Percentiles rank a stretch among this genome's conserved stretches.
Evolutionary conservation across 2,113 vertebrate species (phyloP).

Genomic region (Nansenia antarctica): DNA sequence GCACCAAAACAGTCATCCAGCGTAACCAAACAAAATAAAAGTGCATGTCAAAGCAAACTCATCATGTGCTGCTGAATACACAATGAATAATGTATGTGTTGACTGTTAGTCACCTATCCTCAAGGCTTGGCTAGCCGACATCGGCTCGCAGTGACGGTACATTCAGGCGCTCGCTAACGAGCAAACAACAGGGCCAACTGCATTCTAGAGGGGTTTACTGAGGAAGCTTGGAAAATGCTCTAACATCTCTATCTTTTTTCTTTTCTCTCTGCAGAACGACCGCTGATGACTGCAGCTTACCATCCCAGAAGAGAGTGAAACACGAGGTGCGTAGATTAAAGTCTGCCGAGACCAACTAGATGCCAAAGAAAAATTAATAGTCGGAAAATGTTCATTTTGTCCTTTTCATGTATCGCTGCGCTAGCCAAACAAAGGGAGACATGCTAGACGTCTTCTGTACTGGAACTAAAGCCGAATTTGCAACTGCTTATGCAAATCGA

Average conservation of each 20-base stretch:
- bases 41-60: no score
- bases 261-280: conserved; percentile 74
- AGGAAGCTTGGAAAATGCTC: neutral
- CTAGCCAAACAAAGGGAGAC: no score
- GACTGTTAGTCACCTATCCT: neutral
- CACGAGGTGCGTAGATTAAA: conserved; percentile 80
- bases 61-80: no score
- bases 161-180: neutral
- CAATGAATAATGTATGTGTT: neutral
- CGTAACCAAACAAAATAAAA: no score
- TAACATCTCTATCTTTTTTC: conserved; percentile 7
- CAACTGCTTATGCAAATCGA: no score
- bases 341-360: neutral
- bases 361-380: no score
- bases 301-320: conserved; percentile 83
- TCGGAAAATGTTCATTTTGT: no score
- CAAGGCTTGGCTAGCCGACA: neutral
- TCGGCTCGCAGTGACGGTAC: neutral
- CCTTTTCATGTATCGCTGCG: no score
- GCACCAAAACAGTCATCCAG: no score
- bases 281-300: conserved; percentile 62
- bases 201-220: neutral
- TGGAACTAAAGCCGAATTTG: no score
- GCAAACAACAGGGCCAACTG: neutral
- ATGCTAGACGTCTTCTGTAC: no score